Evolutionary conservation across 2,113 vertebrate genomes (phyloP).

Genomic region (Zingel zingel): DNA sequence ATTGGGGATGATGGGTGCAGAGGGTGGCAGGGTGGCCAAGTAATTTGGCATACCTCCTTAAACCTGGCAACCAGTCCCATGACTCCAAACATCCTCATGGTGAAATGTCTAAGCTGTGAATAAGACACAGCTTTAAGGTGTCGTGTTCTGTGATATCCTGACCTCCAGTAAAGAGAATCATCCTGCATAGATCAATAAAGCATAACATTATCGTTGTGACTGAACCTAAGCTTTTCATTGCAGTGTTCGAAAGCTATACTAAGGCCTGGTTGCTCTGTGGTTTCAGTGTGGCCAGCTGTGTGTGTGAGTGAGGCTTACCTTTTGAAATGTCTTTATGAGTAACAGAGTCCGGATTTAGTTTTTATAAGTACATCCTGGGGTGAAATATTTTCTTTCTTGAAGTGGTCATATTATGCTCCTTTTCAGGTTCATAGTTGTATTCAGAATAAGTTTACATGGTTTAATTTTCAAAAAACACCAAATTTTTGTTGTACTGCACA

Average conservation of each 20-base stretch:
- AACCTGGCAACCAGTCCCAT: neutral
- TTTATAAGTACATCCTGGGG: conserved; percentile 13
- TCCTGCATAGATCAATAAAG: conserved; percentile 28
- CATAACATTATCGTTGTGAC: conserved; percentile 33
- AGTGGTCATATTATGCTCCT: too few species aligned
- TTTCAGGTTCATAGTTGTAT: too few species aligned
- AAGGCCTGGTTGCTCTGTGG: neutral
- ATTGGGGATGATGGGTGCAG: conserved; percentile 39
- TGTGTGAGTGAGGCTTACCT: neutral
- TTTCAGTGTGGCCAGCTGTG: neutral
- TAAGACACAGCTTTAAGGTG: neutral
- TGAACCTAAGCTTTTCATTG: conserved; percentile 35
- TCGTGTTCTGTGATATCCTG: conserved; percentile 11
- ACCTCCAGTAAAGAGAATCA: neutral
- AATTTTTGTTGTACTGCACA: too few species aligned
- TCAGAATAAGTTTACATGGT: too few species aligned
- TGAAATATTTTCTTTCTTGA: conserved; percentile 33
- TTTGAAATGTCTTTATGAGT: neutral
- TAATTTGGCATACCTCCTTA: conserved; percentile 26
- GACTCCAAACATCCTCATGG: conserved; percentile 4
- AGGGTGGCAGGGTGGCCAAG: conserved; percentile 20
- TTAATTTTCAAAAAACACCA: too few species aligned
- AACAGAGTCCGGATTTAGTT: conserved; percentile 6
- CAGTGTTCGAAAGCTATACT: conserved; percentile 8
- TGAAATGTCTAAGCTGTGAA: conserved; percentile 9